Evolutionary conservation across 2,113 vertebrate species (phyloP).

Genomic region (Saccopteryx leptura): DNA sequence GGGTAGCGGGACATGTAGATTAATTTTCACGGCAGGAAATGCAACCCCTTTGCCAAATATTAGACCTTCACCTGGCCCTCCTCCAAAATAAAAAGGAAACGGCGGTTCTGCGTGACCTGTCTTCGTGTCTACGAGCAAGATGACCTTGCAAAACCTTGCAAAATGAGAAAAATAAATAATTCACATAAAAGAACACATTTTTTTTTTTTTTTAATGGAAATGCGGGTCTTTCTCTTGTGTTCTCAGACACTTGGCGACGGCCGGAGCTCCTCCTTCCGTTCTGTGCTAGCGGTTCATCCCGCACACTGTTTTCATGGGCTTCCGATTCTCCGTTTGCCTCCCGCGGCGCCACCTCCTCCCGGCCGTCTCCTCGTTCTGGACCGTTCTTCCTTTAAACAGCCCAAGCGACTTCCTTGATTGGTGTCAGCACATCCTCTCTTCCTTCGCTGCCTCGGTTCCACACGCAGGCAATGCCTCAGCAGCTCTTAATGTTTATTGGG

Average conservation of each 20-base stretch:
- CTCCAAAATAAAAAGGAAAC: not conserved
- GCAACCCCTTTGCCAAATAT: not conserved
- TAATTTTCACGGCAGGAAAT: not conserved
- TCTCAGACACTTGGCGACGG: not conserved
- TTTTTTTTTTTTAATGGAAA: not conserved
- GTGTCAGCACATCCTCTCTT: not conserved
- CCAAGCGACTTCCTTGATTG: conserved; percentile 49
- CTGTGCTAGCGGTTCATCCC: not conserved
- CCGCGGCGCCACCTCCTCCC: not conserved
- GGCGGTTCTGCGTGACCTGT: not conserved
- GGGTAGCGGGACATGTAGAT: not conserved
- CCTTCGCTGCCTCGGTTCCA: not conserved
- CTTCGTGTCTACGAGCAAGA: not conserved
- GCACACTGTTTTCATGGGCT: not conserved
- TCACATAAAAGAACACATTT: not conserved
- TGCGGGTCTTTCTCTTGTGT: not conserved
- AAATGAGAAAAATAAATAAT: not conserved
- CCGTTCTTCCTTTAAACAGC: conserved; percentile 29
- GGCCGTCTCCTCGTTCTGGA: not conserved
- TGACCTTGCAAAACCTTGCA: not conserved
- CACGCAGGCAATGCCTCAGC: conserved; percentile 47
- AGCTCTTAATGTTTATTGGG: conserved; percentile 21
- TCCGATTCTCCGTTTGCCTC: not conserved
- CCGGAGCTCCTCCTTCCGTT: not conserved
- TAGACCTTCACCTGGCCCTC: rapidly evolving